Conservation (phyloP, 2,888 invertebrate genomes). For the Prosopocoilus inquinatus region DNA sequence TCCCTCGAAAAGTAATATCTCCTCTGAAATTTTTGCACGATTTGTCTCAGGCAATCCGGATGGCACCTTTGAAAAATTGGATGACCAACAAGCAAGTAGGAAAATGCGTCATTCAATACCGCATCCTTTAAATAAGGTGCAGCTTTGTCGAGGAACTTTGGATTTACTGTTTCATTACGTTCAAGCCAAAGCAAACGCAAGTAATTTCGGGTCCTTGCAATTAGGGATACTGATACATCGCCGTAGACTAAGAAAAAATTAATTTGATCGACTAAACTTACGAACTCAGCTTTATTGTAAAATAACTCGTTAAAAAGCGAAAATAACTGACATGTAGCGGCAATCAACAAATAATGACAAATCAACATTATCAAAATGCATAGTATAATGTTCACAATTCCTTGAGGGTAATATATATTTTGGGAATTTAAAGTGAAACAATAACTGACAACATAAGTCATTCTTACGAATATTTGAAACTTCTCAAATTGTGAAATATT, state of each 20-base stretch:
- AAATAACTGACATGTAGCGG: slow-evolving; percentile 6
- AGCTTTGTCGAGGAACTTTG: slow-evolving; percentile 16
- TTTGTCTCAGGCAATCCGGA: slow-evolving; percentile 24
- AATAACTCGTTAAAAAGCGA: slow-evolving; percentile 7
- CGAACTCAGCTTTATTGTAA: slow-evolving; percentile 1
- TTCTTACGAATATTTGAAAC: slow-evolving; percentile 7
- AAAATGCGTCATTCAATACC: slow-evolving; percentile 17
- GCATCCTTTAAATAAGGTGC: slow-evolving; percentile 23
- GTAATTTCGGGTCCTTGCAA: slow-evolving; percentile 17
- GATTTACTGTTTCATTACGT: slow-evolving; percentile 18
- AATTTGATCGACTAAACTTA: slow-evolving; percentile 3
- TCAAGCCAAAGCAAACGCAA: slow-evolving; percentile 19
- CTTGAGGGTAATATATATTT: slow-evolving; percentile 7
- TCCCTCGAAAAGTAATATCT: slow-evolving; percentile 24
- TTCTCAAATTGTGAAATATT: neutral
- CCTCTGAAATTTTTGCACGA: slow-evolving; percentile 19
- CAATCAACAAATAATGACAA: neutral
- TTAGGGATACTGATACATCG: slow-evolving; percentile 13
- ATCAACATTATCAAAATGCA: neutral
- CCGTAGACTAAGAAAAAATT: slow-evolving; percentile 7
- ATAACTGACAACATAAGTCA: slow-evolving; percentile 4
- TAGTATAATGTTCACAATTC: neutral
- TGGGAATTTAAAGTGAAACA: slow-evolving; percentile 7
- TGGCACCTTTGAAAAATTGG: slow-evolving; percentile 23
- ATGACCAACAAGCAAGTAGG: slow-evolving; percentile 16